Evolutionary conservation across 2,113 vertebrate species (phyloP).

Genomic region (Scophthalmus maximus): DNA sequence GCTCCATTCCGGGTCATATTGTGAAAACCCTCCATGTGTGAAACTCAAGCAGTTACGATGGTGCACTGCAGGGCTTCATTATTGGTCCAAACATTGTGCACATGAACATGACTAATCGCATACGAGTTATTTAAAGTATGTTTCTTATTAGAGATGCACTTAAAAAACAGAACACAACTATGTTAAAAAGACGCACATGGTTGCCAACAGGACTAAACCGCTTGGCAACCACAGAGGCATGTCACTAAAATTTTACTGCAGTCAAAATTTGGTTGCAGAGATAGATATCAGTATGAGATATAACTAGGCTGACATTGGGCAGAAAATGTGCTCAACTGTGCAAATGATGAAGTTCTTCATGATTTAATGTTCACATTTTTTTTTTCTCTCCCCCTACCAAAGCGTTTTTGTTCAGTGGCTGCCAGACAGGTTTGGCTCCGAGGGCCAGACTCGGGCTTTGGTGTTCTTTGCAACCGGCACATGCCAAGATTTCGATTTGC

Average conservation of each 20-base stretch:
- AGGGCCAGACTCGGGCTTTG: neutral
- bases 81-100: conserved; percentile 16
- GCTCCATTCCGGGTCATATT: conserved; percentile 10
- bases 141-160: conserved; percentile 31
- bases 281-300: neutral
- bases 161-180: conserved; percentile 24
- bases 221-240: conserved; percentile 27
- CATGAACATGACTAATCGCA: conserved; percentile 38
- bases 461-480: neutral
- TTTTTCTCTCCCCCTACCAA: neutral
- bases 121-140: conserved; percentile 26
- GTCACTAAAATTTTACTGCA: conserved; percentile 4
- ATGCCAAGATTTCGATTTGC: conserved; percentile 17
- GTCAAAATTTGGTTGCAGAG: neutral
- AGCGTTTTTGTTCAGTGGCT: conserved; percentile 15
- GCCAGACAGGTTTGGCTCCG: neutral
- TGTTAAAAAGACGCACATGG: conserved; percentile 31
- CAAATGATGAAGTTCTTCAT: neutral
- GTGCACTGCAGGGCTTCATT: conserved; percentile 11
- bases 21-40: conserved; percentile 37
- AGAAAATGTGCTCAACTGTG: neutral
- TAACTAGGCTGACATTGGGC: neutral
- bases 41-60: conserved; percentile 19
- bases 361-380: neutral
- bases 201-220: conserved; percentile 8